Evolutionary conservation across 2,113 vertebrate species (phyloP).

Genomic region (Daubentonia madagascariensis): DNA sequence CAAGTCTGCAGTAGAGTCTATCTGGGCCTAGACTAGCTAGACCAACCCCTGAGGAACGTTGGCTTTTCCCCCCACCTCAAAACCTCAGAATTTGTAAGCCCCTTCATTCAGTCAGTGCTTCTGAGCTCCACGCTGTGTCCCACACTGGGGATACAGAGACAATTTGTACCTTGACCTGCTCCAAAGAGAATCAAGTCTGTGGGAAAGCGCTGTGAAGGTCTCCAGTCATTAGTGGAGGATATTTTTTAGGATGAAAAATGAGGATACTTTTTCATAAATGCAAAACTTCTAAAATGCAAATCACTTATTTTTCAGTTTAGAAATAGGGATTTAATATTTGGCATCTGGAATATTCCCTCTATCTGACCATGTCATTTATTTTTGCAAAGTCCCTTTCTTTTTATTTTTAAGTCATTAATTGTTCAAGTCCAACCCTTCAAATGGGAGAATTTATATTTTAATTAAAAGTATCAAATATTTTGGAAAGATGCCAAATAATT

Average conservation of each 20-base stretch:
- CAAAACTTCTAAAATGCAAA: constrained; percentile 4
- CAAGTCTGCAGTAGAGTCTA: neutral
- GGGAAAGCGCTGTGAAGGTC: neutral
- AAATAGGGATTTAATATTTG: neutral
- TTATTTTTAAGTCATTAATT: neutral
- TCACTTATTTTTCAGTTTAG: neutral
- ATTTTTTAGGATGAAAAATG: neutral
- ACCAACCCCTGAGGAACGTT: neutral
- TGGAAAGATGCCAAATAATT: constrained; percentile 10
- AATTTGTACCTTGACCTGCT: neutral
- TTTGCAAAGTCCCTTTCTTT: neutral
- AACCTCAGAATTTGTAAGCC: rapidly evolving
- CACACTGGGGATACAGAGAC: neutral
- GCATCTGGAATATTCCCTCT: neutral
- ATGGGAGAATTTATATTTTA: constrained; percentile 12
- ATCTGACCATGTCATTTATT: neutral
- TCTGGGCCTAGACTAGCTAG: neutral
- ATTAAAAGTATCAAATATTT: constrained; percentile 34
- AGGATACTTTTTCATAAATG: neutral
- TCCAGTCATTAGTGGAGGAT: neutral
- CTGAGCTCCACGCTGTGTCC: neutral
- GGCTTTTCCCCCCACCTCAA: neutral
- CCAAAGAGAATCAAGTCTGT: neutral
- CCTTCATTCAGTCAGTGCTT: rapidly evolving
- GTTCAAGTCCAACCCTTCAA: neutral